Evolutionary conservation across 2,888 invertebrate genomes (phyloP).

Genomic region (Neoscelio sp.): DNA sequence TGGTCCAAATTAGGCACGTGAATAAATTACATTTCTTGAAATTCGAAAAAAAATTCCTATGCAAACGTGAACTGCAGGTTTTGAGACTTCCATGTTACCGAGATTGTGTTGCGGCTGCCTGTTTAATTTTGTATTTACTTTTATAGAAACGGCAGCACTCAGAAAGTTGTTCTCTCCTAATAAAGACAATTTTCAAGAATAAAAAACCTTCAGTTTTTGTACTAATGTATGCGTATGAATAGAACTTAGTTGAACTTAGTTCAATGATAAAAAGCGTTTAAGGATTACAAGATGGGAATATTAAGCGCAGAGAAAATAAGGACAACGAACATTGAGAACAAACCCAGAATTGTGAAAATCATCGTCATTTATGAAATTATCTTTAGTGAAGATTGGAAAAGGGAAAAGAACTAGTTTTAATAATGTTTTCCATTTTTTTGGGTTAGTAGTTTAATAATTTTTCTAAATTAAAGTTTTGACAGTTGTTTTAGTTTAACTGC

Average conservation of each 20-base stretch:
- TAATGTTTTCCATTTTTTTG: too few relatives aligned
- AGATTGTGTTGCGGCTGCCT: constrained; percentile 58
- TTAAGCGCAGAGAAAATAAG: constrained; percentile 41
- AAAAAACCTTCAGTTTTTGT: constrained; percentile 51
- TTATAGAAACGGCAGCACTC: constrained; percentile 55
- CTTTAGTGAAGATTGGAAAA: not conserved
- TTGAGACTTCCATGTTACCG: constrained; percentile 34
- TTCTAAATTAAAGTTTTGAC: too few relatives aligned
- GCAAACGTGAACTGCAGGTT: constrained; percentile 39
- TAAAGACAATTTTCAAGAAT: constrained; percentile 54
- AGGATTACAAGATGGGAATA: constrained; percentile 60
- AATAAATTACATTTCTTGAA: too few relatives aligned
- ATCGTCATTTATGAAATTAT: not conserved
- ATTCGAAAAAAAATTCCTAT: constrained; percentile 34
- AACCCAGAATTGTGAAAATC: too few relatives aligned
- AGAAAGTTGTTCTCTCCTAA: constrained; percentile 66
- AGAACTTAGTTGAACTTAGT: constrained; percentile 48
- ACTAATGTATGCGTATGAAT: constrained; percentile 30
- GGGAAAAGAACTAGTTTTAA: too few relatives aligned
- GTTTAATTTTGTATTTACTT: constrained; percentile 67
- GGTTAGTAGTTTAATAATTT: too few relatives aligned
- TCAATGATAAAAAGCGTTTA: constrained; percentile 60
- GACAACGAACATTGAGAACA: constrained; percentile 30
- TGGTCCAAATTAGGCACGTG: constrained; percentile 1
- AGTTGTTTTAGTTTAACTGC: too few relatives aligned